Percentiles rank a stretch among this genome's conserved stretches.
These are phyloP conservation scores for Pelochelys cantorii DNA, from an alignment of 2,797 vertebrate species.

Conservation along the genomic window DNA sequence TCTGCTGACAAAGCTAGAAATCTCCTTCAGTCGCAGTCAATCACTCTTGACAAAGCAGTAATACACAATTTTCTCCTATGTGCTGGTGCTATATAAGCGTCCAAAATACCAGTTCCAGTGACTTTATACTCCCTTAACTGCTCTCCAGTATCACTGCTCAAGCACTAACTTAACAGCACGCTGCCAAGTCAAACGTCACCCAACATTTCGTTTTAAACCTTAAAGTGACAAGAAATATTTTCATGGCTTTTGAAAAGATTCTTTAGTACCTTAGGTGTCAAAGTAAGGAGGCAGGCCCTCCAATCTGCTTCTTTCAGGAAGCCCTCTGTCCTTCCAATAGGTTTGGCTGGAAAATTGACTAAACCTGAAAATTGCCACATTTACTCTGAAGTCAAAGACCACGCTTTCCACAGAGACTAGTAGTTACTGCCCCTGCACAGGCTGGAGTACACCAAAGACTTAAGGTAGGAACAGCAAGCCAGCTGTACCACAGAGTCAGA, in stretches of 20 bases:
- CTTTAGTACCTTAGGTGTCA: background rate
- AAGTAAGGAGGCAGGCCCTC: background rate
- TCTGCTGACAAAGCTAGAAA: background rate
- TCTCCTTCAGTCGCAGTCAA: background rate
- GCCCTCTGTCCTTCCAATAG: constrained; percentile 6
- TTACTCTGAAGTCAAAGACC: background rate
- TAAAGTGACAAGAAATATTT: background rate
- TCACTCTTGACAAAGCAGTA: constrained; percentile 14
- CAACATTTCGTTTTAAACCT: background rate
- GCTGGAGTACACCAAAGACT: background rate
- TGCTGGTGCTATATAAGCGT: background rate
- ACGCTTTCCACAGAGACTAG: constrained; percentile 1
- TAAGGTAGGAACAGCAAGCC: background rate
- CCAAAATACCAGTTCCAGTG: background rate
- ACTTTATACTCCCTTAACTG: background rate
- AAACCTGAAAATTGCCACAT: constrained; percentile 34
- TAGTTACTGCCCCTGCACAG: background rate
- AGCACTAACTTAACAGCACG: constrained; percentile 7
- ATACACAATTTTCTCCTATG: accelerated
- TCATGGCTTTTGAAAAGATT: background rate
- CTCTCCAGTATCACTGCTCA: background rate
- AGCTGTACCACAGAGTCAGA: background rate
- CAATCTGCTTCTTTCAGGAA: background rate
- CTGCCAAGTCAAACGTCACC: constrained; percentile 1
- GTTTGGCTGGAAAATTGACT: constrained; percentile 41